Evolutionary conservation across 2,113 vertebrate genomes (phyloP).

Genomic region (Jaculus jaculus): DNA sequence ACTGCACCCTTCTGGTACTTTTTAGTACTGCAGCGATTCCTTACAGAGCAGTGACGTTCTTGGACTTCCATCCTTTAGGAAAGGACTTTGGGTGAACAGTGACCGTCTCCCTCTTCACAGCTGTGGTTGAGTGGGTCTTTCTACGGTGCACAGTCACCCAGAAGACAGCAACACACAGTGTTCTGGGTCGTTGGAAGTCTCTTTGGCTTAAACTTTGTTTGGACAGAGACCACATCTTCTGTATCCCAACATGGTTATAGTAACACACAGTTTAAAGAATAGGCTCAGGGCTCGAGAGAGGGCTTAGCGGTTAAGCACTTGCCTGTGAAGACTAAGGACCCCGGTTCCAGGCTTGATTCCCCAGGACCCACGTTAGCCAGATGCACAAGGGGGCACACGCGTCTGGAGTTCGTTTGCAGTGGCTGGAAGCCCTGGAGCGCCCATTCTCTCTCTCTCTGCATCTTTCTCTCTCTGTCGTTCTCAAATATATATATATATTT

Average conservation of each 20-base stretch:
- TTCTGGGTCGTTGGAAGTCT: not conserved
- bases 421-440: too few relatives aligned
- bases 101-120: not conserved
- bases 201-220: not conserved
- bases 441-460: too few relatives aligned
- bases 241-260: not conserved
- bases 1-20: slow-evolving; percentile 33
- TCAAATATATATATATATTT: too few relatives aligned
- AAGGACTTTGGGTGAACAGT: rapidly evolving
- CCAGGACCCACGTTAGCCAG: too few relatives aligned
- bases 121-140: not conserved
- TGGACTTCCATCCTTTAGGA: not conserved
- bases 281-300: not conserved
- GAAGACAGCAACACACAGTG: not conserved
- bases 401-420: too few relatives aligned
- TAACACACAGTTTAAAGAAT: not conserved
- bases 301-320: too few relatives aligned
- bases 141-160: not conserved
- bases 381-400: too few relatives aligned
- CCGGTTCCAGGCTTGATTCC: too few relatives aligned
- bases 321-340: too few relatives aligned
- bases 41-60: rapidly evolving
- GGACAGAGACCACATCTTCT: not conserved
- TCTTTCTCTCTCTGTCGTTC: too few relatives aligned
- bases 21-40: not conserved